These are phyloP conservation scores for Agapostemon virescens DNA, from an alignment of 2,888 invertebrate genomes.

Conservation along the genomic window DNA sequence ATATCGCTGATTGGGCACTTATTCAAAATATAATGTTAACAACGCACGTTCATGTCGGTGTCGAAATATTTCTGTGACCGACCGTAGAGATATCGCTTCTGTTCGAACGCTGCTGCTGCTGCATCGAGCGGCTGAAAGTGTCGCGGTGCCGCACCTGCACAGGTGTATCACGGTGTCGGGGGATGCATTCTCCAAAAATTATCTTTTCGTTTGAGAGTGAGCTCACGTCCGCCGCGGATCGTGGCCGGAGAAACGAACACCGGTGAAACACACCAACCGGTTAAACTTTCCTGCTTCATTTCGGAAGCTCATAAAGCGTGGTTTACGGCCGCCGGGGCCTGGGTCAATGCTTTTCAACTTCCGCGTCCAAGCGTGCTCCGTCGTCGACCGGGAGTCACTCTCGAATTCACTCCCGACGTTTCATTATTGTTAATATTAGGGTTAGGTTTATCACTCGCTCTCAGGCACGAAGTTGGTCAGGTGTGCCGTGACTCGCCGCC, in stretches of 20 bases:
- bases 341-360: not conserved
- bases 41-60: too few species aligned
- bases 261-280: slow-evolving; percentile 16
- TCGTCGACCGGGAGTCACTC: not conserved
- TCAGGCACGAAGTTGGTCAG: not conserved
- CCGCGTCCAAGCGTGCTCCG: not conserved
- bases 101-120: not conserved
- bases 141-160: not conserved
- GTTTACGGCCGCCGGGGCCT: slow-evolving; percentile 17
- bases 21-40: too few species aligned
- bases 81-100: not conserved
- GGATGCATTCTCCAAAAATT: slow-evolving; percentile 30
- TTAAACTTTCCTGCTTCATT: slow-evolving; percentile 21
- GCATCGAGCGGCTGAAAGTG: not conserved
- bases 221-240: slow-evolving; percentile 23
- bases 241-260: not conserved
- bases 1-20: too few species aligned
- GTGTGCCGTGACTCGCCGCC: not conserved
- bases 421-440: not conserved
- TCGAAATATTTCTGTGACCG: too few species aligned
- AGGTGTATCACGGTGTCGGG: not conserved
- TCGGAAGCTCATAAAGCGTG: slow-evolving; percentile 25
- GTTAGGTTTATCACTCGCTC: not conserved
- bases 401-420: not conserved
- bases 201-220: slow-evolving; percentile 5